A percentile compares a stretch with the other conserved stretches of the same genome.
These are phyloP conservation scores for Clarias macrocephalus DNA, from an alignment of 2,113 vertebrate genomes.

Conservation along the genomic window DNA sequence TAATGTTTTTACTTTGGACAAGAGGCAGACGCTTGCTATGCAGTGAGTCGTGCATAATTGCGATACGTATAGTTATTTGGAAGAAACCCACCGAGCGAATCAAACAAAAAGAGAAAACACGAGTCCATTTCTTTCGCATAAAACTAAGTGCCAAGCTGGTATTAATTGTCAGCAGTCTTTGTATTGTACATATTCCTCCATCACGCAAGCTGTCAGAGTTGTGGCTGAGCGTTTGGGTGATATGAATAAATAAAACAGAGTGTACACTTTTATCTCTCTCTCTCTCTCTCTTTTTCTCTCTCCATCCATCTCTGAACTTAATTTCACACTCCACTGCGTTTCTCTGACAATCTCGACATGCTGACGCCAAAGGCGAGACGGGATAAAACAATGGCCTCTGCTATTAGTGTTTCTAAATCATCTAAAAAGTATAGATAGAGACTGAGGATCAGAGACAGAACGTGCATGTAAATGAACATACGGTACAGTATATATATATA, in stretches of 20 bases:
- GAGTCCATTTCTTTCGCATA: background rate
- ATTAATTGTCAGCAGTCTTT: background rate
- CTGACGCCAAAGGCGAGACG: constrained; percentile 35
- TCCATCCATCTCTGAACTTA: constrained; percentile 62
- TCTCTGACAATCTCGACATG: constrained; percentile 45
- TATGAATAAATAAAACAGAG: constrained; percentile 43
- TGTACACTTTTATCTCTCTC: constrained; percentile 49
- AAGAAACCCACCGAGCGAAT: background rate
- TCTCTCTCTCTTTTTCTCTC: constrained; percentile 56
- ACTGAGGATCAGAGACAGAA: background rate
- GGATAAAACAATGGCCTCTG: constrained; percentile 27
- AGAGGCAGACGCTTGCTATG: background rate
- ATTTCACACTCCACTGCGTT: constrained; percentile 46
- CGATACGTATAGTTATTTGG: background rate
- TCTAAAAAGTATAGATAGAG: constrained; percentile 3
- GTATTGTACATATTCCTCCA: background rate
- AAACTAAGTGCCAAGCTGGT: background rate
- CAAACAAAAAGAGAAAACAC: background rate
- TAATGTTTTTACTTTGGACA: background rate
- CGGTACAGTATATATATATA: background rate
- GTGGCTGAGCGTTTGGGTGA: constrained; percentile 14
- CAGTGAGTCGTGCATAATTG: background rate
- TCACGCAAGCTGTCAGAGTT: constrained; percentile 19
- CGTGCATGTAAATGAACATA: background rate
- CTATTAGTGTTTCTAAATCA: constrained; percentile 24